Evolutionary conservation across 2,113 vertebrate genomes (phyloP), one percentile per base, ranked within the genome.

Genomic region (Hippocampus guttulatus): DNA sequence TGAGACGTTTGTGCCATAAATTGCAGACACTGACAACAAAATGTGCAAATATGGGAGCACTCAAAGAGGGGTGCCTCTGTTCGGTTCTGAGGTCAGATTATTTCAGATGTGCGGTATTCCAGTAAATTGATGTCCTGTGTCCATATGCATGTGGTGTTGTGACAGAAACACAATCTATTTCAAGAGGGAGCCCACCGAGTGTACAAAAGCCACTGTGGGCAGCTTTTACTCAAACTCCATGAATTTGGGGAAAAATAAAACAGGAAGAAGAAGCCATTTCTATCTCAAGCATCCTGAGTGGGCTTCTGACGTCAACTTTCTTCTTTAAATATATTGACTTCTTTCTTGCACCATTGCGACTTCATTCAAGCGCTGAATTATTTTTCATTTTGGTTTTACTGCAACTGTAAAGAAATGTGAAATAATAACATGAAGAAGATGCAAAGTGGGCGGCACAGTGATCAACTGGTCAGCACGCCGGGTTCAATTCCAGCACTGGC

Each of bases 1-100:
- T 88, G 84, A 80, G 87, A 87, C 78, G 79, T 83, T 86, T 79
- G 83, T 75, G 81, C 81, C 71, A 73, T 89, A 89, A 93, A 92
- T 67, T 84, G 84, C 79, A 75, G 83, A 85, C 75, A 77, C 40
- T 70, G 75, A 81, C 81, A 85, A 72, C 87, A 82, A 90, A 87
- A 76, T 63, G 11, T 75, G 77, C 70, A 84, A 83, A 85, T 83
- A 87, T 64, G 70, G 81, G 76, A 79, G 70, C 47, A 70, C 73
- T 75, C 70, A 76, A 71, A 80, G 67, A 86, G 83, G 83, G 80
- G 71, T 78, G 76, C 80, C 85, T 90, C 73, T 85, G 76, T 79
- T 90, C 70, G 83, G 75, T 78, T 76, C 69, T 68, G 60, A 64
- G 83, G 83, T 69, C 25, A 49, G 78, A 86, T 86, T 82, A 88